phyloP scores from a whole-genome alignment of 2,113 vertebrate genomes.

The Pluvianellus socialis region DNA sequence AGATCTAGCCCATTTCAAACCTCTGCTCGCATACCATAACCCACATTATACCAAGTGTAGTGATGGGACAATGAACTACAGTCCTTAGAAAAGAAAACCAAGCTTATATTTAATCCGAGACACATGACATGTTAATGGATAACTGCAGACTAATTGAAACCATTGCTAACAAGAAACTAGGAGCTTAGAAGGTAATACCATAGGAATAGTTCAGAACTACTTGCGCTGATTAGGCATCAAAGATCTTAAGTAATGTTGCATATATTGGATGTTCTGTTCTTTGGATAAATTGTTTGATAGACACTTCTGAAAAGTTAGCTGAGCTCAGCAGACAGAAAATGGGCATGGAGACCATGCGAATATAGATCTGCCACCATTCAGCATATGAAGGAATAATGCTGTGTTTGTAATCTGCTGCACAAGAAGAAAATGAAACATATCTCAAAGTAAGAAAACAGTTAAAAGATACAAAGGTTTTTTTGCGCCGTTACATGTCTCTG shows the following conservation, averaged over 20 bases:
- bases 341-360: neutral
- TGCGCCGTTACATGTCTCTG: neutral
- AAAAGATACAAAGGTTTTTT: neutral
- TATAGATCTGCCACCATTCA: neutral
- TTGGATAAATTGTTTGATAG: slow-evolving; percentile 13
- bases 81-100: neutral
- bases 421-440: neutral
- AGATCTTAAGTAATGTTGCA: neutral
- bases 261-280: neutral
- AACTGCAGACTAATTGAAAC: slow-evolving; percentile 53
- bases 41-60: neutral
- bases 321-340: slow-evolving; percentile 5
- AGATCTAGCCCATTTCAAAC: neutral
- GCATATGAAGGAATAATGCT: neutral
- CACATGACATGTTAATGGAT: slow-evolving; percentile 18
- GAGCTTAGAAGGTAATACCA: neutral
- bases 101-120: slow-evolving; percentile 16
- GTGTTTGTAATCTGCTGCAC: neutral
- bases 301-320: neutral
- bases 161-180: slow-evolving; percentile 11
- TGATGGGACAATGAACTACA: neutral
- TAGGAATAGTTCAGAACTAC: neutral
- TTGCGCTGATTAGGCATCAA: slow-evolving; percentile 4
- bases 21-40: neutral
- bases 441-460: neutral